Percentiles rank a stretch among this genome's conserved stretches.
Conservation (phyloP, 2,888 invertebrate genomes). For the Argynnis bischoffii region DNA sequence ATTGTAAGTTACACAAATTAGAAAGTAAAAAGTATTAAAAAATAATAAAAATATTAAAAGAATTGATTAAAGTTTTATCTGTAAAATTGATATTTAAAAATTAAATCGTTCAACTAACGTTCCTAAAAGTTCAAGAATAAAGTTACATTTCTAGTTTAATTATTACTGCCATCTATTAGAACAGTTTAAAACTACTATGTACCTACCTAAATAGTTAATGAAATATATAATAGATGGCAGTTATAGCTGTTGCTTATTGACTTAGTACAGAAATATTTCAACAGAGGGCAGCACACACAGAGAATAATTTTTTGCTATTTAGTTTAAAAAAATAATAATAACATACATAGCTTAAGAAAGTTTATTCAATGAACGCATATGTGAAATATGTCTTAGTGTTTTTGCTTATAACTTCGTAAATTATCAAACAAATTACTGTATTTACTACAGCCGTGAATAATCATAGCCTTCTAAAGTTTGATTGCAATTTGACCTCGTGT, state of each 20-base stretch:
- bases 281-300: neutral
- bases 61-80: no score
- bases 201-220: neutral
- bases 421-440: neutral
- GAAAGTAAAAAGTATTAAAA: no score
- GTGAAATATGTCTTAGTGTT: no score
- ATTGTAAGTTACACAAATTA: no score
- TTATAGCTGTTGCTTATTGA: no score
- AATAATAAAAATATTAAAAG: no score
- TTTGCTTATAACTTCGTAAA: neutral
- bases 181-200: neutral
- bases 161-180: neutral
- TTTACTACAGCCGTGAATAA: neutral
- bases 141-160: neutral
- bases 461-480: neutral
- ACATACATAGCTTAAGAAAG: neutral
- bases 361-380: no score
- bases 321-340: conserved; percentile 9
- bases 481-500: conserved; percentile 3
- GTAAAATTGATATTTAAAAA: no score
- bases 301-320: neutral
- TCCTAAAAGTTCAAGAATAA: no score
- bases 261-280: neutral
- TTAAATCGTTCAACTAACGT: no score
- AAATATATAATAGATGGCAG: neutral